Conservation (phyloP, 2,797 vertebrate species). For the Pristis pectinata region DNA sequence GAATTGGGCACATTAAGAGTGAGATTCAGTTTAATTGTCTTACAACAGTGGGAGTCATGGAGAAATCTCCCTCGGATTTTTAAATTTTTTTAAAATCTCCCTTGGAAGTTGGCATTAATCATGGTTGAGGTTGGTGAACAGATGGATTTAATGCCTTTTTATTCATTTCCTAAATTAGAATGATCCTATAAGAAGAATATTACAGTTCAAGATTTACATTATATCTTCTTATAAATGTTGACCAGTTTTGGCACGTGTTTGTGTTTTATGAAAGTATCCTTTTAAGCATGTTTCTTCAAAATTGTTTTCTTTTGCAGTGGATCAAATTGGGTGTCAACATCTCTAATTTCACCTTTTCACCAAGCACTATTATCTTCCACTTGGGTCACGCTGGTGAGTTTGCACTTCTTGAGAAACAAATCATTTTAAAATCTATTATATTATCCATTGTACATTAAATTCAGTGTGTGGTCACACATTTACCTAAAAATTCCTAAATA, state of each 20-base stretch:
- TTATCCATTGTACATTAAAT: background rate
- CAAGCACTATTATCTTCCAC: constrained; percentile 90
- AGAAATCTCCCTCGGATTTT: background rate
- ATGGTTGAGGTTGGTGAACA: background rate
- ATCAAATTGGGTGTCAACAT: constrained; percentile 93
- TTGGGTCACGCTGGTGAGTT: constrained; percentile 86
- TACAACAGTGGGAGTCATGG: background rate
- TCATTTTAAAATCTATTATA: background rate
- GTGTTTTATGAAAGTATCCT: constrained; percentile 22
- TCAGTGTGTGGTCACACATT: background rate
- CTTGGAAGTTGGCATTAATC: background rate
- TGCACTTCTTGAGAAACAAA: background rate
- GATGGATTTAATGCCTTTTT: background rate
- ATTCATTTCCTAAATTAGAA: background rate
- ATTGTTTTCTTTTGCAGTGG: constrained; percentile 70
- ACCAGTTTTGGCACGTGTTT: background rate
- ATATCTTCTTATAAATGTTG: too few relatives aligned
- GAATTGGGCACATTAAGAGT: background rate
- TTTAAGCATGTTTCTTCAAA: constrained; percentile 43
- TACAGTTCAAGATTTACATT: too few relatives aligned
- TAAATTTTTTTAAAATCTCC: too few relatives aligned
- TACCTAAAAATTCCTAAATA: background rate
- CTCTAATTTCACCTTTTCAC: constrained; percentile 90
- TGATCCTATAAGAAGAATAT: background rate
- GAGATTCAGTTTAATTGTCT: background rate